Conservation (phyloP, 2,113 vertebrate species). For the Euleptes europaea region DNA sequence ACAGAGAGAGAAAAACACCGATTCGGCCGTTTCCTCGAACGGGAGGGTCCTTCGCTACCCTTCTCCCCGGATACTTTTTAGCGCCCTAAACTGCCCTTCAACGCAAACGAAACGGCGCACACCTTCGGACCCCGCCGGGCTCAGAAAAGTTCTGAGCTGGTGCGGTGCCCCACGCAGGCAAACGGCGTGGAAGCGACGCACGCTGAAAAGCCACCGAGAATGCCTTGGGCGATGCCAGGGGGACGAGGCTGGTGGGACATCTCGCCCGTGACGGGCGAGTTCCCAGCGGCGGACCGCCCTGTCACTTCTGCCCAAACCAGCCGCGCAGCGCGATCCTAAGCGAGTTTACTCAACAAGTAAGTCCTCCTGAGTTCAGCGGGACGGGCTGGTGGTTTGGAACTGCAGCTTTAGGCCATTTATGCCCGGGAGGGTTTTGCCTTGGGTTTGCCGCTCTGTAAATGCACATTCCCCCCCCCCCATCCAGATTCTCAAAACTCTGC, state of each 20-base stretch:
- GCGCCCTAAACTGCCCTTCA: background rate
- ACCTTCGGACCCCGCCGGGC: background rate
- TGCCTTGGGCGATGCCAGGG: too few species aligned
- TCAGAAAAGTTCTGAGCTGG: conserved; percentile 45
- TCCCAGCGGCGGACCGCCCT: background rate
- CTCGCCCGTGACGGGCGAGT: background rate
- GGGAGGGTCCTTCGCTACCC: background rate
- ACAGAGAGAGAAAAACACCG: too few species aligned
- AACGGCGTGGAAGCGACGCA: background rate
- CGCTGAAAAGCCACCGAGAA: background rate
- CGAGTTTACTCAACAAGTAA: background rate
- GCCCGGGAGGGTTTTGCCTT: too few species aligned
- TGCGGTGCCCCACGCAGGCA: conserved; percentile 34
- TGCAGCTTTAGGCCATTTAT: too few species aligned
- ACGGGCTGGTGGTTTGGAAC: background rate
- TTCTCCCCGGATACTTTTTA: background rate
- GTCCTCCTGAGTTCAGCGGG: background rate
- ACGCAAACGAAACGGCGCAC: background rate
- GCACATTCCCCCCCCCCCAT: too few species aligned
- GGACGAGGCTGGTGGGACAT: background rate
- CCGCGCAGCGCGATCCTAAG: background rate
- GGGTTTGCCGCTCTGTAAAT: too few species aligned
- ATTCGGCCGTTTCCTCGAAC: background rate
- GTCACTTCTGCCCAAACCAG: conserved; percentile 35
- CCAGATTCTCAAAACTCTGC: too few species aligned